Conservation (phyloP, 2,888 invertebrate genomes). For the Temnothorax ravouxi region DNA sequence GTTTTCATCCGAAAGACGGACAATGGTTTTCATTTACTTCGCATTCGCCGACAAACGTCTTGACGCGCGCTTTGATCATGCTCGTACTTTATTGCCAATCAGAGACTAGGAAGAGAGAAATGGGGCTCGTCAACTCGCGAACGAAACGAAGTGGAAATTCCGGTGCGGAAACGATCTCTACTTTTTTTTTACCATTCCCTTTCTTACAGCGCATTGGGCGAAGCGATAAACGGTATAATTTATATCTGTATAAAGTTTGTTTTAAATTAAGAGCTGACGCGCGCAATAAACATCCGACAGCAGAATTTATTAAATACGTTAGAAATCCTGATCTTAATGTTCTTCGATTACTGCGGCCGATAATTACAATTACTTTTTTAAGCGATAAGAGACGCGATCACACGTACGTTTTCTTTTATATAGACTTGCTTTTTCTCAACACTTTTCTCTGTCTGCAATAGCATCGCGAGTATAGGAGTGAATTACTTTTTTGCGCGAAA, state of each 20-base stretch:
- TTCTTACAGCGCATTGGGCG: slow-evolving; percentile 16
- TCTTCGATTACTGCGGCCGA: too few relatives aligned
- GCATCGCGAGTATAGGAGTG: slow-evolving; percentile 3
- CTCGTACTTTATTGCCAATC: slow-evolving; percentile 75
- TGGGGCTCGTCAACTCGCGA: slow-evolving; percentile 66
- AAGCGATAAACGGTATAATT: slow-evolving; percentile 39
- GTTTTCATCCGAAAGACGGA: slow-evolving; percentile 50
- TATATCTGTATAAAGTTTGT: slow-evolving; percentile 44
- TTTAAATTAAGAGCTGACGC: slow-evolving; percentile 64
- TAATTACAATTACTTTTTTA: too few relatives aligned
- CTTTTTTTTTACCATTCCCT: slow-evolving; percentile 3
- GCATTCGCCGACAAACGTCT: slow-evolving; percentile 55
- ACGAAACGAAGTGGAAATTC: slow-evolving; percentile 68
- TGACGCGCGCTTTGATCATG: slow-evolving; percentile 67
- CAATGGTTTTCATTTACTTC: slow-evolving; percentile 59
- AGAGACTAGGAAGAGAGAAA: slow-evolving; percentile 59
- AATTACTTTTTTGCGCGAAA: slow-evolving; percentile 16
- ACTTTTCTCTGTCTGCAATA: background rate
- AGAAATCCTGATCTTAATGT: background rate
- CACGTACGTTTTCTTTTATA: background rate
- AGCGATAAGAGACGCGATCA: background rate
- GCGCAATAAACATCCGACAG: slow-evolving; percentile 49
- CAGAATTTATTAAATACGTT: background rate
- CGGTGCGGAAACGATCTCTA: slow-evolving; percentile 39
- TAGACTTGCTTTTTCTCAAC: background rate